Conservation (phyloP, 23 tunicate genomes). For the Halocynthia aurantium region DNA sequence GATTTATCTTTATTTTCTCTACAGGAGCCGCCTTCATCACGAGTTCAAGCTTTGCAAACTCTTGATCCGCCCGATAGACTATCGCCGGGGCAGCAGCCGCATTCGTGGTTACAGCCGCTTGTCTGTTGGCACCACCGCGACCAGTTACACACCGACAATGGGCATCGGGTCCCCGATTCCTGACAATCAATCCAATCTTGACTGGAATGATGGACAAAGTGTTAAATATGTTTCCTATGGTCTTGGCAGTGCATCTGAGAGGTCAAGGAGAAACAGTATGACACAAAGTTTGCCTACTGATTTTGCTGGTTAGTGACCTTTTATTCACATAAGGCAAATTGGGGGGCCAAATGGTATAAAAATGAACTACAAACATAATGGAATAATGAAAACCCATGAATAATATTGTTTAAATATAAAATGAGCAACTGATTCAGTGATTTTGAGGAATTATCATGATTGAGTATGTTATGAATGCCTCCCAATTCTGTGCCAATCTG, state of each 20-base stretch:
- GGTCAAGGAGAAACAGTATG: slow-evolving; percentile 56
- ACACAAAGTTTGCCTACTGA: slow-evolving; percentile 75
- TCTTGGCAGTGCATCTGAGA: background rate
- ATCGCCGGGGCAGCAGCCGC: slow-evolving; percentile 87
- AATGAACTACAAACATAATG: background rate
- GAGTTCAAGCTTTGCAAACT: slow-evolving; percentile 77
- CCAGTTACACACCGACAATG: slow-evolving; percentile 49
- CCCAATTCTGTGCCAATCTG: no score
- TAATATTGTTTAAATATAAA: no score
- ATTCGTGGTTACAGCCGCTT: slow-evolving; percentile 88
- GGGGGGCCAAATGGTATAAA: slow-evolving; percentile 5
- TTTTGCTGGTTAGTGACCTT: slow-evolving; percentile 25
- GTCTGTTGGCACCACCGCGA: slow-evolving; percentile 59
- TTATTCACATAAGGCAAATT: background rate
- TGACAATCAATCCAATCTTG: slow-evolving; percentile 55
- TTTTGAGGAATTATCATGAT: no score
- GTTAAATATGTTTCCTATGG: slow-evolving; percentile 25
- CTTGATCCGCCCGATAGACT: slow-evolving; percentile 57
- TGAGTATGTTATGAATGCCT: no score
- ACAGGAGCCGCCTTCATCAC: slow-evolving; percentile 60
- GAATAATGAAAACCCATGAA: background rate
- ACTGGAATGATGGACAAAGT: slow-evolving; percentile 57
- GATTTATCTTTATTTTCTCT: slow-evolving; percentile 5
- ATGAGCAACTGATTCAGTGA: background rate
- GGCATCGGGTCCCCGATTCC: slow-evolving; percentile 48